A percentile compares a stretch with the other conserved stretches of the same genome.
Evolutionary conservation across 2,113 vertebrate genomes (phyloP).

Genomic region (Dipodomys ordii): DNA sequence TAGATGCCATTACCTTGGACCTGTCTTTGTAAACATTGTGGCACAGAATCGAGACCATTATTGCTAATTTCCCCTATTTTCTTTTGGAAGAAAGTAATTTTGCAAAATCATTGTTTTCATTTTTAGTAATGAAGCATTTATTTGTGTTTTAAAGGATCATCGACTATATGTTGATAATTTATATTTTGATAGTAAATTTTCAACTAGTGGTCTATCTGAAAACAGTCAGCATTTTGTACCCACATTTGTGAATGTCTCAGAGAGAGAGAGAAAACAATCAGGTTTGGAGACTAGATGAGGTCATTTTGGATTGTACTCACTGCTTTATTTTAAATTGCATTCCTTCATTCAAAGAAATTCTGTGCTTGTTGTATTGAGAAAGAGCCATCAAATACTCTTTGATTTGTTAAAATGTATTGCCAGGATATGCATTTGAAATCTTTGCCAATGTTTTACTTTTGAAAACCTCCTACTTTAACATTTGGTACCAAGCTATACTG

Average conservation of each 20-base stretch:
- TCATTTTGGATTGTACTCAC: neutral
- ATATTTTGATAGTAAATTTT: neutral
- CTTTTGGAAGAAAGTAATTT: neutral
- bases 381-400: neutral
- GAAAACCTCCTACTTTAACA: neutral
- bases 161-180: neutral
- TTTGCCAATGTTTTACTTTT: neutral
- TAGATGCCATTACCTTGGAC: neutral
- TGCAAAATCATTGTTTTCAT: neutral
- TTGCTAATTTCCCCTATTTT: neutral
- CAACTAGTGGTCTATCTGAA: neutral
- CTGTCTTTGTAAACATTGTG: neutral
- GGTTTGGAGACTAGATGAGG: neutral
- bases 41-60: neutral
- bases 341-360: neutral
- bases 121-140: neutral
- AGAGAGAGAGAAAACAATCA: neutral
- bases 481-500: neutral
- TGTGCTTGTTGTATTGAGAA: neutral
- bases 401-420: neutral
- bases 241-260: too few relatives aligned
- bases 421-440: neutral
- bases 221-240: neutral
- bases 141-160: neutral
- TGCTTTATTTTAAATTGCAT: slow-evolving; percentile 7